These are phyloP conservation scores for Tapirus indicus DNA, from an alignment of 2,797 vertebrate genomes.

Conservation along the genomic window DNA sequence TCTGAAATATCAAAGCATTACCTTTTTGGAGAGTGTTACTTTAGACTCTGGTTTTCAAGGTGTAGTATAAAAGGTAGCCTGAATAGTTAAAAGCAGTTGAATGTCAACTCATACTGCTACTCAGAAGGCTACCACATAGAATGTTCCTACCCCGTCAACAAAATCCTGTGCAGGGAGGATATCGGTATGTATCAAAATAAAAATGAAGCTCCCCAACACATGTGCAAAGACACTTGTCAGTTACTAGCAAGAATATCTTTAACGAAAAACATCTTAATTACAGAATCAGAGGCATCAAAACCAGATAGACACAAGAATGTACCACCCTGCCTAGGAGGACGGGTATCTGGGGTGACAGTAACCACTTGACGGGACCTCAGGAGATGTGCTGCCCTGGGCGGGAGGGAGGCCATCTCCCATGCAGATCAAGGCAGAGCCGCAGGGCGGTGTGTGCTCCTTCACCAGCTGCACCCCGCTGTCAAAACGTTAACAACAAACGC, in stretches of 20 bases:
- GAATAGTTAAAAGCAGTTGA: conserved; percentile 53
- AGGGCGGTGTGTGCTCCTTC: neutral
- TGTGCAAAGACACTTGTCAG: conserved; percentile 75
- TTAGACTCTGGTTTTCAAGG: conserved; percentile 59
- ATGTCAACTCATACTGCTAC: conserved; percentile 55
- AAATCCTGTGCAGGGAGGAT: conserved; percentile 44
- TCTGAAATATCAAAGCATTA: conserved; percentile 22
- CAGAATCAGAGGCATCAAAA: neutral
- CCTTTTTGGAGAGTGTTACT: neutral
- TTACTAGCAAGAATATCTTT: conserved; percentile 31
- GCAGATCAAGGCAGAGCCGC: neutral
- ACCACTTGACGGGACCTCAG: neutral
- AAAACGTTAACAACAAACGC: conserved; percentile 43
- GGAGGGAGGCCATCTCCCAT: neutral
- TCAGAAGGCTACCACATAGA: conserved; percentile 52
- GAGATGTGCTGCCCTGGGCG: neutral
- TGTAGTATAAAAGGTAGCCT: conserved; percentile 64
- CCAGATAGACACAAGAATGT: neutral
- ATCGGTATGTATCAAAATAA: neutral
- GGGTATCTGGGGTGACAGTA: neutral
- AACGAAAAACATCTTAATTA: conserved; percentile 21
- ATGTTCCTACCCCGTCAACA: neutral
- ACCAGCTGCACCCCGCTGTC: neutral
- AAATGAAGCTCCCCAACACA: neutral
- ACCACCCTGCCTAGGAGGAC: neutral